Evolutionary conservation across 1,140 invertebrate species (phyloP), one percentile per base, ranked within the genome.

Genomic region (Euschistus heros): DNA sequence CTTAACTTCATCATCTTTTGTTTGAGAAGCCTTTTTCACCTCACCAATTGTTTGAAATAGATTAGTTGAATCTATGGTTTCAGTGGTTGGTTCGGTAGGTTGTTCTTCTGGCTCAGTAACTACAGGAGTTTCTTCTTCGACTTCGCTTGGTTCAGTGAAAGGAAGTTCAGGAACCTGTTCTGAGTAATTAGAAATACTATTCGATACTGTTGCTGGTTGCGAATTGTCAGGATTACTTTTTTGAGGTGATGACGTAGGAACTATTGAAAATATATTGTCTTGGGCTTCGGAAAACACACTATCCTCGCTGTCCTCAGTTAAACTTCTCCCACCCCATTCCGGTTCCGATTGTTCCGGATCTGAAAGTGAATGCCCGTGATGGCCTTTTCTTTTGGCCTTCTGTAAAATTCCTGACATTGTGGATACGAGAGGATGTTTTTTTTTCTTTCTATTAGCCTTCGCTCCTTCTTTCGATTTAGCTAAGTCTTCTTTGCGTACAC

Each of bases 401-500:
- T 89, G 86, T 33, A 91, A 74, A 70, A 90, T 83, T 10, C 86
- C 87, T 0, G 87, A 88, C 71, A 91, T 84, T 0, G 87, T 89
- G 0, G 87, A 87, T 1, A 89, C 86, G 44, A 91, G 76, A 17
- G 83, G 82, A 72, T 88, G 86, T 71, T 87, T 88, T 74, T 88
- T 88, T 76, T 87, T 88, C 71, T 86, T 85, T 68, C 82, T 77
- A 50, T 59, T 65, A 54, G 61, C 55, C 67, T 62, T 68, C 54
- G 37, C 24, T 44, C 57, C 20, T 50, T 70, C 67, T 68, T 69
- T 69, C 26, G 64, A 62, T 37, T 65, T 46, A 1, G 81, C 79
- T 2, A 81, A 70, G 70, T 83, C 80, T 69, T 83, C 78, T 61
- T 78, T 77, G 66, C 84, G 79, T n/a, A 84, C 82, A 57, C 83